Base-by-base conservation (phyloP, 2,797 vertebrate species). In the Danionella dracula region DNA sequence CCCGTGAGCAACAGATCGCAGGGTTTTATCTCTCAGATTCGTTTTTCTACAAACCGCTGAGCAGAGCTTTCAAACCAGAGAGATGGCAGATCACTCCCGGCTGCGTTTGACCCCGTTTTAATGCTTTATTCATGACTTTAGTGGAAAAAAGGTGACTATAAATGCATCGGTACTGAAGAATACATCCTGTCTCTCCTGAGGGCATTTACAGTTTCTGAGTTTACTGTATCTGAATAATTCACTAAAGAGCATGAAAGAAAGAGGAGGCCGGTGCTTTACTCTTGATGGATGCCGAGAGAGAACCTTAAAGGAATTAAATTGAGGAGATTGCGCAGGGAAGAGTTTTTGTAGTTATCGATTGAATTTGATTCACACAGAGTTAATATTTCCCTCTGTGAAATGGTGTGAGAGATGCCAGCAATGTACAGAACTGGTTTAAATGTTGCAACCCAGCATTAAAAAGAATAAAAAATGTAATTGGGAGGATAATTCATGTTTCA, bases 101-200 rank as follows among this genome's bases (percentile, higher is more conserved):
- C 73, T 78, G 69, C 68, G 59, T 78, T 57, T 77, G 72, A 82
- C 79, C 74, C 32, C 21, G 11, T 71, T 41, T 71, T 45, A 32
- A 56, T 62, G 38, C 53, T 44, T 44, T 51, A 40, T 35, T 44
- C 15, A 54, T 37, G 49, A 8, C 23, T 41, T 51, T 19, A 0
- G 2, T 29, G 5, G 16, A 38, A 48, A 48, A 31, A 19, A 2
- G 10, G 20, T 4, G 10, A 59, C 16, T 59, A 12, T 16, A 60
- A 32, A 29, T 35, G 41, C 29, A 23, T 10, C 40, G 21, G 31
- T 31, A 5, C 9, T 8, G 5, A 1, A 60, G n/a, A 41, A 17
- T 21, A 23, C 27, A 13, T 27, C 46, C 21, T 8, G 2, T 11
- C 41, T 10, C 16, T 64, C 55, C 37, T 8, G 23, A 44, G 16